Conservation (phyloP, 2,797 vertebrate genomes). For the Chaetophractus vellerosus region DNA sequence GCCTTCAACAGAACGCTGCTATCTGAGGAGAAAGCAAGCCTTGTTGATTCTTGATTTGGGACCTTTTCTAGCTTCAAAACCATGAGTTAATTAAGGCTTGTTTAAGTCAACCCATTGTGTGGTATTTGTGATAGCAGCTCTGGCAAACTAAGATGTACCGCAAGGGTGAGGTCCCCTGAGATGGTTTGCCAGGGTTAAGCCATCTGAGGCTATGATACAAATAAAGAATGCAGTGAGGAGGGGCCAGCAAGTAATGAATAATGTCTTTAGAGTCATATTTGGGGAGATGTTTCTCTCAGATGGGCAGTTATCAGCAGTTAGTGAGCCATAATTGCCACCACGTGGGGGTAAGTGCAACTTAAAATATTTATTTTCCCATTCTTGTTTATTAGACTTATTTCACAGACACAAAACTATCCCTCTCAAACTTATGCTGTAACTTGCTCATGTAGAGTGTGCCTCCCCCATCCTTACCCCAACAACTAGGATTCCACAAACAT, state of each 20-base stretch:
- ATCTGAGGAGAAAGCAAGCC: too few species aligned
- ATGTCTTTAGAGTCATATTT: background rate
- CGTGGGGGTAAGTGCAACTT: background rate
- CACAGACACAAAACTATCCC: background rate
- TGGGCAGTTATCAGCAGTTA: background rate
- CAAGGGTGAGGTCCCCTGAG: background rate
- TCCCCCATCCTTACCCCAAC: background rate
- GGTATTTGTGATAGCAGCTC: too few species aligned
- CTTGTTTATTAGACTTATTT: background rate
- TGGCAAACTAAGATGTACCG: too few species aligned
- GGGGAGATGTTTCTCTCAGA: background rate
- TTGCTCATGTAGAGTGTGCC: too few species aligned
- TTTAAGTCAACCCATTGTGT: too few species aligned
- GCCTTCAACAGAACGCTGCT: too few species aligned
- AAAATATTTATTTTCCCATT: slow-evolving; percentile 35
- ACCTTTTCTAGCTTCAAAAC: too few species aligned
- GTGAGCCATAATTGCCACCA: background rate
- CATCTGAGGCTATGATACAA: background rate
- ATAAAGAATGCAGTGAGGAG: background rate
- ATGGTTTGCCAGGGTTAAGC: background rate
- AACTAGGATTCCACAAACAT: background rate
- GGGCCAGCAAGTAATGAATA: background rate
- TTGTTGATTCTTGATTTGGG: too few species aligned
- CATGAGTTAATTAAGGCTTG: too few species aligned
- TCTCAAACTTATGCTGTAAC: background rate